Evolutionary conservation across 2,113 vertebrate genomes (phyloP), one percentile per base, ranked within the genome.

Genomic region (Actinemys pallida): DNA sequence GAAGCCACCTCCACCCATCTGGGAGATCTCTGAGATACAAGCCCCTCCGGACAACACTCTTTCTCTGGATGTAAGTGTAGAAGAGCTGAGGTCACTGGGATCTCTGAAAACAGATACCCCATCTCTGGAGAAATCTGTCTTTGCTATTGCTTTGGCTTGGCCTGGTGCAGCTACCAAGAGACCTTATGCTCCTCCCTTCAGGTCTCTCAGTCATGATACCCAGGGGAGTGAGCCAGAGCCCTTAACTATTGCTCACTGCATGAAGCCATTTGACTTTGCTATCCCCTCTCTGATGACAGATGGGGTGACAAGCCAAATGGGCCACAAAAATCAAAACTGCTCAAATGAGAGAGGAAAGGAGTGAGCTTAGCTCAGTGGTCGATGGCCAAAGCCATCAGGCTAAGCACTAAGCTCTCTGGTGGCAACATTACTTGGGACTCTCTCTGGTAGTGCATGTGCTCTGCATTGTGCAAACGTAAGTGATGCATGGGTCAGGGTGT

Each of bases 11-110:
- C 86, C 83, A 10, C 84, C 93, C 8, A 35, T 86, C 2, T 96
- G 95, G 97, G 98, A 98, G 49, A 95, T 98, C 56, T 98, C 97
- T 0, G 93, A 88, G 57, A 96, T 97, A 84, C 97, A 96, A 88
- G 56, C 85, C 8, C 76, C 95, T 4, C 20, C 84, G 47, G 95
- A 97, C 1, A 83, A 87, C 50, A 96, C 90, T 47, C 75, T 17
- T 3, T 90, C 92, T 11, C 59, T 97, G 3, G 95, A 97, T 6
- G 47, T 4, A 2, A 97, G 97, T 17, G 2, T 65, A 0, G 97
- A 98, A 80, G 97, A 98, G 29, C 6, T 95, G 24, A 5, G 35
- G 24, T 19, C 91, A 2, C 35, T 80, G 83, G 88, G 89, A 42
- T 95, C 92, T 83, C 80, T 89, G 62, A 96, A 93, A 54, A 5